Evolutionary conservation across 2,888 invertebrate genomes (phyloP).

Genomic region (Campoletis raptor): DNA sequence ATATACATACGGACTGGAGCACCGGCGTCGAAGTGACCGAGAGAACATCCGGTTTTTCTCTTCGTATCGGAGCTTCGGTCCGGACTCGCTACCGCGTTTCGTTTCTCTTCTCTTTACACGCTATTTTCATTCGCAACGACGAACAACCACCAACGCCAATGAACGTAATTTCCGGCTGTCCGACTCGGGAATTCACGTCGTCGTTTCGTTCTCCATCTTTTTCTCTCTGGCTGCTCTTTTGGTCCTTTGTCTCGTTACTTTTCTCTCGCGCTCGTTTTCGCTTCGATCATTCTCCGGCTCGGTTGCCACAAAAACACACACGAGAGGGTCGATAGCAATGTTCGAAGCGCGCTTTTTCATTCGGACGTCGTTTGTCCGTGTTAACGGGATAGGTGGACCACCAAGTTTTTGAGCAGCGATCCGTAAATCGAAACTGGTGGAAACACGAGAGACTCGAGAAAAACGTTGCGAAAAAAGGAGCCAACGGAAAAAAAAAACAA

Average conservation of each 20-base stretch:
- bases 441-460: conserved; percentile 31
- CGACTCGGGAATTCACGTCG: conserved; percentile 74
- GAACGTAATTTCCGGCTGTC: conserved; percentile 77
- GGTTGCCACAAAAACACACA: conserved; percentile 52
- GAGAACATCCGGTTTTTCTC: conserved; percentile 64
- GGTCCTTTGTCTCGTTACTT: conserved; percentile 12
- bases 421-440: conserved; percentile 57
- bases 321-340: neutral
- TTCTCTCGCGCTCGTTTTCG: conserved; percentile 7
- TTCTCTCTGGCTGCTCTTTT: conserved; percentile 21
- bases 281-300: conserved; percentile 54
- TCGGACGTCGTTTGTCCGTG: conserved; percentile 74
- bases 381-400: conserved; percentile 65
- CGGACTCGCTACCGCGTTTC: conserved; percentile 40
- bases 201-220: conserved; percentile 60
- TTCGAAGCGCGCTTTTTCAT: conserved; percentile 59
- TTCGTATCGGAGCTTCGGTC: neutral
- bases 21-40: conserved; percentile 59
- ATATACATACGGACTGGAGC: conserved; percentile 35
- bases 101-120: conserved; percentile 39
- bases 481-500: neutral
- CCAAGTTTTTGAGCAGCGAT: conserved; percentile 36
- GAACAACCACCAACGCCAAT: conserved; percentile 58
- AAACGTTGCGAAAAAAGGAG: conserved; percentile 10
- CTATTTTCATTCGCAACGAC: conserved; percentile 53